Conservation (phyloP, 2,888 invertebrate species). For the Oxystoma pomonae region DNA sequence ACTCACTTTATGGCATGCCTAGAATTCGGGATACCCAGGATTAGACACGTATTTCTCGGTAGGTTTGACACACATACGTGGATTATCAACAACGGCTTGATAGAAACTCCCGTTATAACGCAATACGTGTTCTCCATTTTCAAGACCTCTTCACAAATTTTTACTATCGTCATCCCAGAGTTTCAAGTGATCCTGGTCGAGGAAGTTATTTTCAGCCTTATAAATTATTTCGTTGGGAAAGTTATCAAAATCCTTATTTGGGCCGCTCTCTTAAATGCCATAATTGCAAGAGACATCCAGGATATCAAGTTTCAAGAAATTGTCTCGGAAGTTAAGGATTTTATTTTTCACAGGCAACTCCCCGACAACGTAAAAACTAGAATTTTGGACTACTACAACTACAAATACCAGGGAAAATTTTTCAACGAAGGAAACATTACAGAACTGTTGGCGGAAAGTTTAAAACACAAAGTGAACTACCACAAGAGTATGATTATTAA, state of each 20-base stretch:
- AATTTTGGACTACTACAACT: conserved; percentile 4
- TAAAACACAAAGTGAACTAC: conserved; percentile 4
- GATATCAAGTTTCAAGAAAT: conserved; percentile 7
- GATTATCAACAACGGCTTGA: neutral
- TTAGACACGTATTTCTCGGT: neutral
- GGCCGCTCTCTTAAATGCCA: neutral
- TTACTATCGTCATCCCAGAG: neutral
- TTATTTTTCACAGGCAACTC: conserved; percentile 3
- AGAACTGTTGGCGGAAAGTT: neutral
- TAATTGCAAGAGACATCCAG: neutral
- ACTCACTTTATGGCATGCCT: conserved; percentile 8
- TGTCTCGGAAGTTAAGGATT: conserved; percentile 1
- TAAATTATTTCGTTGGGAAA: conserved; percentile 9
- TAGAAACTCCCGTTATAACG: neutral
- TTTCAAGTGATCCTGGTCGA: neutral
- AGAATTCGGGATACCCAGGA: conserved; percentile 5
- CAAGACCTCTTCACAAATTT: conserved; percentile 1
- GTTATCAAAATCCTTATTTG: neutral
- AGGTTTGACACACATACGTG: neutral
- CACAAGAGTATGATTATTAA: conserved; percentile 1
- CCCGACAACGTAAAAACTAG: neutral
- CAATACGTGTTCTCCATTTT: conserved; percentile 4
- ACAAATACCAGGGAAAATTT: conserved; percentile 7
- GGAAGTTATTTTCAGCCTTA: neutral
- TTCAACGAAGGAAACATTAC: conserved; percentile 6